A percentile compares a stretch with the other conserved stretches of the same genome.
Conservation (phyloP, 1,140 invertebrate species). For the Cotesia glomerata region DNA sequence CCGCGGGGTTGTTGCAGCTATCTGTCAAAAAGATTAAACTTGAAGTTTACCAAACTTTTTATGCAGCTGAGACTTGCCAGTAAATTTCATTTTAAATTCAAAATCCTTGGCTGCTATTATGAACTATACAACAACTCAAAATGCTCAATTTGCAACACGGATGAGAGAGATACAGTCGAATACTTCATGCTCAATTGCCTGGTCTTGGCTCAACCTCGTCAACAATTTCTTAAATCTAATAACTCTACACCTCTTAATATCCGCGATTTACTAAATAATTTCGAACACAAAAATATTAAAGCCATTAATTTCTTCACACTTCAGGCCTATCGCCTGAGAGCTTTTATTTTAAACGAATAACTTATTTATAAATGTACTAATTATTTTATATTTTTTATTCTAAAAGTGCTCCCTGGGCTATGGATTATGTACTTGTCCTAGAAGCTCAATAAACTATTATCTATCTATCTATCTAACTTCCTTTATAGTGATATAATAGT, state of each 20-base stretch:
- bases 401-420: no score
- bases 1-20: not conserved
- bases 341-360: not conserved
- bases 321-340: no score
- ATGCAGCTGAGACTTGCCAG: conserved; percentile 1
- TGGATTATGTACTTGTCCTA: no score
- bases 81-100: not conserved
- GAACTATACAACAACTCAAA: not conserved
- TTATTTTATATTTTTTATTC: no score
- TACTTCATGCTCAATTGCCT: not conserved
- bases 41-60: not conserved
- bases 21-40: not conserved
- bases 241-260: conserved; percentile 8
- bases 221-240: not conserved
- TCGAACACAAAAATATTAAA: no score
- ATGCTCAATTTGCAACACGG: not conserved
- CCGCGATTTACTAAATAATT: no score
- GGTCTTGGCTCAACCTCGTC: not conserved
- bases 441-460: no score
- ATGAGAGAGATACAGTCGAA: not conserved
- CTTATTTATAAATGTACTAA: not conserved
- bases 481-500: no score
- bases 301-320: no score
- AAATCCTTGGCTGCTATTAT: not conserved
- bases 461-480: no score